Evolutionary conservation across 2,888 invertebrate species (phyloP), one percentile per base, ranked within the genome.

Genomic region (Drosophila bunnanda): DNA sequence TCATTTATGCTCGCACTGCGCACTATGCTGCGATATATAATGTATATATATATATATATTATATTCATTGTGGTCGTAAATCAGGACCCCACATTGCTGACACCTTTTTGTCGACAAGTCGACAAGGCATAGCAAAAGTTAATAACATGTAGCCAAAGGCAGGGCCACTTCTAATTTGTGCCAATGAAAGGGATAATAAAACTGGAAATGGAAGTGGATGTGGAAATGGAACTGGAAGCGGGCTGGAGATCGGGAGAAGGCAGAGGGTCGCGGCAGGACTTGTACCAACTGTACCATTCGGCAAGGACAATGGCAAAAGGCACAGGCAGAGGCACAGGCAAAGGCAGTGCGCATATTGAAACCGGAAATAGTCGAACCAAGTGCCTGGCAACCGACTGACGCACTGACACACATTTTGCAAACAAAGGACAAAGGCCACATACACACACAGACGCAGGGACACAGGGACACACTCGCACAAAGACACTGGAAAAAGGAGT

Each of bases 331-430:
- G n/a, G n/a, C n/a, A n/a, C n/a, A n/a, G n/a, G n/a, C 44, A 48
- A 75, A 81, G 81, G 80, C 83, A 83, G 83, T 80, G 89, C 85
- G 83, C 78, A 78, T 77, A 88, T 82, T 76, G 70, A 89, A 89
- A 89, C 85, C 85, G 85, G 85, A 86, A 89, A 89, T 88, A 88
- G 88, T 88, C 80, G 76, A 75, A 89, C 89, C 88, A 89, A 85
- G 89, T 85, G 86, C 83, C 80, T 70, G 77, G 79, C 83, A 89
- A 84, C 89, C 83, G 83, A 84, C 88, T 86, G 85, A 86, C 85
- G 89, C 77, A 89, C 85, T 85, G 85, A 86, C 85, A 89, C 85
- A 86, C 85, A 86, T 86, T 86, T 77, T 65, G 70, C 79, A 50
- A 80, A 88, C 89, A 89, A 86, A 86, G 86, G 83, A 82, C 84